phyloP scores from a whole-genome alignment of 2,888 invertebrate species.

The Eucriotettix oculatus region DNA sequence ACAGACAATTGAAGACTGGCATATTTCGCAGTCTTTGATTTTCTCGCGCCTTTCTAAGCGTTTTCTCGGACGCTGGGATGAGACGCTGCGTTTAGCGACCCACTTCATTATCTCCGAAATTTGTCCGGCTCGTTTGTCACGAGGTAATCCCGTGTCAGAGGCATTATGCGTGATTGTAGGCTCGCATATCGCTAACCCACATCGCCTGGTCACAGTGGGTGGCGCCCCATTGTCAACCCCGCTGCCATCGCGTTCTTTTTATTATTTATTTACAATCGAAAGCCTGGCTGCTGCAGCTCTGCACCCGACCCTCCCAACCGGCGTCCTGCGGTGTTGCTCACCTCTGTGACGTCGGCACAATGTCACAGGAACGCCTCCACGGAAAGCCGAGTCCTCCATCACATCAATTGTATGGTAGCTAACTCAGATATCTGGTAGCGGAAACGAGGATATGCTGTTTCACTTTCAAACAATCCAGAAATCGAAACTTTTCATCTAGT shows the following conservation, averaged over 20 bases:
- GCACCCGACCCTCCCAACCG: not conserved
- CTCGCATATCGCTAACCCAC: not conserved
- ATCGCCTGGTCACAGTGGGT: not conserved
- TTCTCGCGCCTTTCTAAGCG: too few species aligned
- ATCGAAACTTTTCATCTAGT: too few species aligned
- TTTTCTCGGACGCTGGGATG: not conserved
- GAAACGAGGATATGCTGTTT: too few species aligned
- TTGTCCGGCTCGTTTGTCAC: constrained; percentile 1
- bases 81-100: not conserved
- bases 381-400: not conserved
- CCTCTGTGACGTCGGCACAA: not conserved
- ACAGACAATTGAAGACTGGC: too few species aligned
- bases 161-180: not conserved
- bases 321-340: not conserved
- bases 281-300: not conserved
- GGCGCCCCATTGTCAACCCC: not conserved
- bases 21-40: too few species aligned
- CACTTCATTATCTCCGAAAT: not conserved
- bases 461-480: too few species aligned
- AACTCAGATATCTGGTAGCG: too few species aligned
- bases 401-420: too few species aligned
- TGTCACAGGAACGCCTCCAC: not conserved
- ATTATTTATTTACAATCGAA: not conserved
- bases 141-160: not conserved
- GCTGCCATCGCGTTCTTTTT: not conserved